phyloP scores from a whole-genome alignment of 1,140 invertebrate genomes.

The Andricus grossulariae region DNA sequence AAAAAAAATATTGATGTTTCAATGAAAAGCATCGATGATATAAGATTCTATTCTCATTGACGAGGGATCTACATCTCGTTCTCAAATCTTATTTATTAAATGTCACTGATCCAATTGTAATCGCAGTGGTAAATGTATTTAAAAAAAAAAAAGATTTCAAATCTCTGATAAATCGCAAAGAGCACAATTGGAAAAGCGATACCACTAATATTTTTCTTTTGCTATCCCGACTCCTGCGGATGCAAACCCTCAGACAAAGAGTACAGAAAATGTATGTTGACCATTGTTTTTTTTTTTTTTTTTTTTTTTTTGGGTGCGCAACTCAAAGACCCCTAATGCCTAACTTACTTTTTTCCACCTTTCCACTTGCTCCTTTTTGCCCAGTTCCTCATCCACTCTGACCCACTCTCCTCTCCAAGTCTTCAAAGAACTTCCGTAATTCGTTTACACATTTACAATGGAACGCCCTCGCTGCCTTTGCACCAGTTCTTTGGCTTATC shows the following conservation, averaged over 20 bases:
- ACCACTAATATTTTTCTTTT: too few species aligned
- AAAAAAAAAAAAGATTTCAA: too few species aligned
- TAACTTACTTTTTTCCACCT: slow-evolving; percentile 36
- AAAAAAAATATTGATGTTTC: too few species aligned
- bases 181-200: too few species aligned
- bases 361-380: slow-evolving; percentile 40
- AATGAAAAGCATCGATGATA: too few species aligned
- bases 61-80: too few species aligned
- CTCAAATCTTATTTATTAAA: too few species aligned
- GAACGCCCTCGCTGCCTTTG: slow-evolving; percentile 50
- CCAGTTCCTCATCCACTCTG: slow-evolving; percentile 50
- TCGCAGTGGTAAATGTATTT: too few species aligned
- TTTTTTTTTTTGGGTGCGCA: neutral
- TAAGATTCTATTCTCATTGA: too few species aligned
- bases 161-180: too few species aligned
- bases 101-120: too few species aligned
- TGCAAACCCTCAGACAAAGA: neutral
- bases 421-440: slow-evolving; percentile 63
- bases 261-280: neutral
- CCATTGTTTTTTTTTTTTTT: neutral
- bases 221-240: too few species aligned
- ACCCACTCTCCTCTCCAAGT: slow-evolving; percentile 36
- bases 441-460: slow-evolving; percentile 67
- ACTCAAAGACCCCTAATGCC: slow-evolving; percentile 38
- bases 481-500: slow-evolving; percentile 31